These are phyloP conservation scores for Hirtodrosophila confusa DNA, from an alignment of 2,888 invertebrate genomes.

Conservation along the genomic window DNA sequence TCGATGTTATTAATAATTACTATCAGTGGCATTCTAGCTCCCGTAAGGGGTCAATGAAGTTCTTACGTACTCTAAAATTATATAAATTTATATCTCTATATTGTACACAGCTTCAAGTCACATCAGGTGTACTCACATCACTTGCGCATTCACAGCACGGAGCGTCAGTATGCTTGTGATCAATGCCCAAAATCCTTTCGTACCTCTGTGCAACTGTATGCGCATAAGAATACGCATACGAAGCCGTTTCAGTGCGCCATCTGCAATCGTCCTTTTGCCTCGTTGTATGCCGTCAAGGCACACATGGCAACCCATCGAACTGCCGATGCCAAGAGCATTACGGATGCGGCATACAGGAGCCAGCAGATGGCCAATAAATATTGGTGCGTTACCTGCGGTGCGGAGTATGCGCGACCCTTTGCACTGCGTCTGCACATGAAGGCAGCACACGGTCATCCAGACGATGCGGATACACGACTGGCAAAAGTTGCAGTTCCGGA, in stretches of 20 bases:
- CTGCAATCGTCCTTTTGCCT: constrained; percentile 91
- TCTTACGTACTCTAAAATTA: no score
- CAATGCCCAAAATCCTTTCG: constrained; percentile 92
- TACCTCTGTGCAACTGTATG: constrained; percentile 91
- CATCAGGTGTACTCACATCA: constrained; percentile 92
- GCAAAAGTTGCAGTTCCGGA: constrained; percentile 11
- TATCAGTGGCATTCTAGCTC: no score
- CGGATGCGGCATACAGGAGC: constrained; percentile 5
- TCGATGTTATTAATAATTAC: no score
- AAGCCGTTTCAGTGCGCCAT: constrained; percentile 91
- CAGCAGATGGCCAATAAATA: constrained; percentile 73
- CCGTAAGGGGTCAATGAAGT: no score
- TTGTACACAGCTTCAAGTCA: constrained; percentile 88
- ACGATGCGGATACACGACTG: constrained; percentile 26
- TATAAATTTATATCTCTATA: neutral
- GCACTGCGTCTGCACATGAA: constrained; percentile 90
- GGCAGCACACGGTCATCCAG: constrained; percentile 85
- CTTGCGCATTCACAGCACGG: constrained; percentile 89
- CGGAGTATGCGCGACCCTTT: constrained; percentile 90
- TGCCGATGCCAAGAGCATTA: constrained; percentile 19
- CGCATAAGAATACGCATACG: constrained; percentile 92
- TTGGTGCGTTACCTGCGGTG: constrained; percentile 89
- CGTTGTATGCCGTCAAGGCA: constrained; percentile 90
- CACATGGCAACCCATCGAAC: constrained; percentile 87
- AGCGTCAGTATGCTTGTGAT: constrained; percentile 90